A percentile compares a stretch with the other conserved stretches of the same genome.
These are phyloP conservation scores for Sipha maydis DNA, from an alignment of 2,888 invertebrate species.

Conservation along the genomic window DNA sequence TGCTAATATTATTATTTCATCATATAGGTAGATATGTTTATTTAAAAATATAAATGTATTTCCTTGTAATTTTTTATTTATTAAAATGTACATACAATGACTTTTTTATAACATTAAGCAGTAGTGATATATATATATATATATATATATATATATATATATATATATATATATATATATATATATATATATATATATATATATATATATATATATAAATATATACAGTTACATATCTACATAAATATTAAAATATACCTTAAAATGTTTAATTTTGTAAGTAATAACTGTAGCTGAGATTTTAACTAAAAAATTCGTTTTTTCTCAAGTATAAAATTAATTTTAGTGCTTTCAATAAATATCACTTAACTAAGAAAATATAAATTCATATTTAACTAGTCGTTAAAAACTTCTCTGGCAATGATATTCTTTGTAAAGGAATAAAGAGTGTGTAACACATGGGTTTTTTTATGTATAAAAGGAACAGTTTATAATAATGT, in stretches of 20 bases:
- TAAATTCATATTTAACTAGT: neutral
- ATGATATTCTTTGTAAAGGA: neutral
- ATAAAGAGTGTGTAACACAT: neutral
- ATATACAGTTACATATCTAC: too few species aligned
- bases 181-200: too few species aligned
- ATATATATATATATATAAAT: neutral
- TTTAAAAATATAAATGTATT: too few species aligned
- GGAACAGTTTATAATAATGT: neutral
- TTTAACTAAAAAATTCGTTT: neutral
- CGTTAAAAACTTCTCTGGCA: neutral
- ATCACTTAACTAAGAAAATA: neutral
- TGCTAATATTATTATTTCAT: neutral
- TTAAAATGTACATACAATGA: too few species aligned
- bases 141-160: neutral
- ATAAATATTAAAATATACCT: neutral
- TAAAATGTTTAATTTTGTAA: neutral
- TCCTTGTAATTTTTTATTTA: too few species aligned
- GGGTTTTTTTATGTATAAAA: neutral
- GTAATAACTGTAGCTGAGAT: neutral
- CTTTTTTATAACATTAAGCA: too few species aligned
- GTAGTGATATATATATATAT: too few species aligned
- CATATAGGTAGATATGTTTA: neutral
- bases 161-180: too few species aligned
- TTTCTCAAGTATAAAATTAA: too few species aligned
- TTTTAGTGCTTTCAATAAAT: too few species aligned